These are phyloP conservation scores for Echiichthys vipera DNA, from an alignment of 2,797 vertebrate genomes.

Conservation along the genomic window DNA sequence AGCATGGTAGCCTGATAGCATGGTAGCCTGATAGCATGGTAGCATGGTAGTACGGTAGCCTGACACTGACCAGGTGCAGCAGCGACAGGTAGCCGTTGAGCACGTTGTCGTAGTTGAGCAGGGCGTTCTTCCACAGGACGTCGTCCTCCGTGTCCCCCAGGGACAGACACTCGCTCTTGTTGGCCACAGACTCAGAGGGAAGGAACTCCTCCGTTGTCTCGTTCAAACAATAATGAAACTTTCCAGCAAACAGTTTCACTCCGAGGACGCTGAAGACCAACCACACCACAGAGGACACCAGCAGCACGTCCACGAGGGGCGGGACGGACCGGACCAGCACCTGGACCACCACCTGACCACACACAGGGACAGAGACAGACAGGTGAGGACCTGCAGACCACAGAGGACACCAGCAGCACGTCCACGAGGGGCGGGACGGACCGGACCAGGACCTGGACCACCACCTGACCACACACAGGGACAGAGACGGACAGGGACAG, in stretches of 20 bases:
- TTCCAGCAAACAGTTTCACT: conserved; percentile 91
- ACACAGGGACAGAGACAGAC: neutral
- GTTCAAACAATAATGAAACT: conserved; percentile 89
- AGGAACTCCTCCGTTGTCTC: conserved; percentile 80
- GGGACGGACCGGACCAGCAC: conserved; percentile 87
- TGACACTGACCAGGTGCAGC: conserved; percentile 88
- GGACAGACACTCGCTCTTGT: conserved; percentile 83
- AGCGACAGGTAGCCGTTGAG: conserved; percentile 89
- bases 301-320: conserved; percentile 88
- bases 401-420: conserved; percentile 87
- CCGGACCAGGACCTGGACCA: conserved; percentile 77
- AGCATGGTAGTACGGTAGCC: too few relatives aligned
- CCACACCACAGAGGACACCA: conserved; percentile 91
- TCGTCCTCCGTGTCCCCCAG: conserved; percentile 63
- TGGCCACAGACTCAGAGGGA: conserved; percentile 70
- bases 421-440: conserved; percentile 90
- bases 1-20: too few relatives aligned
- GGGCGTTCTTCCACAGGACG: conserved; percentile 87
- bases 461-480: conserved; percentile 47
- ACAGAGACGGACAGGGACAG: neutral
- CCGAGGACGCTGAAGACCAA: conserved; percentile 93
- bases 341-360: conserved; percentile 47
- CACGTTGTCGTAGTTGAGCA: conserved; percentile 90
- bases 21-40: too few relatives aligned
- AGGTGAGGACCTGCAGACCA: conserved; percentile 88